Evolutionary conservation across 2,797 vertebrate species (phyloP).

Genomic region (Alexandromys oeconomus): DNA sequence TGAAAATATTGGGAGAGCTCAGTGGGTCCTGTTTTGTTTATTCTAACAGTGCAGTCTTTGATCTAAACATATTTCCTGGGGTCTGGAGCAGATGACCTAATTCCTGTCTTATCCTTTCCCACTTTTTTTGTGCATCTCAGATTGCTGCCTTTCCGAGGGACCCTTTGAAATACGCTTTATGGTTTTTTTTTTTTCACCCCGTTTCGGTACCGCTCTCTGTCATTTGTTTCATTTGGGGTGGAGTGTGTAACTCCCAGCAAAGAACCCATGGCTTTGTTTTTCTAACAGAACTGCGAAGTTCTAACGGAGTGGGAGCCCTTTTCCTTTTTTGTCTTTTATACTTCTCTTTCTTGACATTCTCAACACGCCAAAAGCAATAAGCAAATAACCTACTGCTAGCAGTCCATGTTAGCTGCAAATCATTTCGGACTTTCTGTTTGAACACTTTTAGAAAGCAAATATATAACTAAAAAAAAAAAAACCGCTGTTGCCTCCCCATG

Average conservation of each 20-base stretch:
- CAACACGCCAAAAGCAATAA: slow-evolving; percentile 77
- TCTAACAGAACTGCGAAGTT: slow-evolving; percentile 71
- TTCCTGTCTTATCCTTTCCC: slow-evolving; percentile 79
- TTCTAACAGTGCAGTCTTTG: slow-evolving; percentile 78
- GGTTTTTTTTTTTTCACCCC: background rate
- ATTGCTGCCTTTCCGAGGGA: slow-evolving; percentile 66
- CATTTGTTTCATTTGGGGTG: slow-evolving; percentile 58
- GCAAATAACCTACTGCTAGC: slow-evolving; percentile 74
- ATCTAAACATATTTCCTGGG: slow-evolving; percentile 83
- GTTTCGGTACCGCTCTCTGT: slow-evolving; percentile 48
- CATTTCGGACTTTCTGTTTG: slow-evolving; percentile 65
- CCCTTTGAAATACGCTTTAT: slow-evolving; percentile 81
- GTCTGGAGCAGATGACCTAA: slow-evolving; percentile 83
- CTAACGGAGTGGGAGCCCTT: slow-evolving; percentile 54
- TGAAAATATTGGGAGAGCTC: slow-evolving; percentile 76
- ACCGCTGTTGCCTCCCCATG: background rate
- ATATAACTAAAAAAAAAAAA: background rate
- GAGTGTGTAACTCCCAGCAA: slow-evolving; percentile 31
- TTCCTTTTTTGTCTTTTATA: background rate
- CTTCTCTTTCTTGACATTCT: slow-evolving; percentile 66
- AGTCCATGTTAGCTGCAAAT: slow-evolving; percentile 72
- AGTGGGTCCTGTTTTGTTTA: slow-evolving; percentile 76
- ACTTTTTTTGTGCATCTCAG: slow-evolving; percentile 78
- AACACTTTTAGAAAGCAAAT: slow-evolving; percentile 9
- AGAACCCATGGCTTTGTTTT: slow-evolving; percentile 73